These are phyloP conservation scores for Neoascia interrupta DNA, from an alignment of 2,888 invertebrate species.

Conservation along the genomic window DNA sequence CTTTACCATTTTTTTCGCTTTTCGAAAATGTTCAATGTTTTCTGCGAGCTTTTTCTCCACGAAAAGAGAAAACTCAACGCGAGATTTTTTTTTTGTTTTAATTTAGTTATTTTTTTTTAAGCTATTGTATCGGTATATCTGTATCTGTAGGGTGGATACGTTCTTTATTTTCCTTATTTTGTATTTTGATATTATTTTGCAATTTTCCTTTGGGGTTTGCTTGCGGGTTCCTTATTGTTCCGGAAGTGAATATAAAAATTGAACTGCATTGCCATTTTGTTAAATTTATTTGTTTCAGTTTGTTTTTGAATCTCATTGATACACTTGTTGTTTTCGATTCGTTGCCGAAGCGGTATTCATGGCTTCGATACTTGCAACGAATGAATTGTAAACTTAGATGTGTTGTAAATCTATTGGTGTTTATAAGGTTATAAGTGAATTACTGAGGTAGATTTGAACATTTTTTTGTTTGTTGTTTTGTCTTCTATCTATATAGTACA, in stretches of 20 bases:
- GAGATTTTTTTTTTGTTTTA: slow-evolving; percentile 33
- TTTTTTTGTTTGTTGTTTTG: slow-evolving; percentile 25
- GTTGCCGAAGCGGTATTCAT: slow-evolving; percentile 26
- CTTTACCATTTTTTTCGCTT: slow-evolving; percentile 70
- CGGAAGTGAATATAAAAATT: slow-evolving; percentile 52
- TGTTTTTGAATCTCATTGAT: slow-evolving; percentile 26
- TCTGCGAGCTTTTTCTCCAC: slow-evolving; percentile 68
- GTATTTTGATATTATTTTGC: slow-evolving; percentile 45
- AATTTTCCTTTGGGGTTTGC: slow-evolving; percentile 64
- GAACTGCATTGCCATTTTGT: slow-evolving; percentile 51
- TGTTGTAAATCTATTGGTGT: slow-evolving; percentile 52
- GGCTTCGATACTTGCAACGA: slow-evolving; percentile 37
- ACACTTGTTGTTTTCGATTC: slow-evolving; percentile 31
- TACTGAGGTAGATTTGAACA: slow-evolving; percentile 68
- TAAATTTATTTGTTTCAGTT: slow-evolving; percentile 18
- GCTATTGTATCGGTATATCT: slow-evolving; percentile 45
- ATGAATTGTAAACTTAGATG: slow-evolving; percentile 60
- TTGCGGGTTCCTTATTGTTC: slow-evolving; percentile 66
- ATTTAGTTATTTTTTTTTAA: slow-evolving; percentile 25
- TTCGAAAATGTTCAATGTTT: slow-evolving; percentile 66
- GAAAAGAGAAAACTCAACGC: slow-evolving; percentile 65
- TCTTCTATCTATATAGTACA: slow-evolving; percentile 61
- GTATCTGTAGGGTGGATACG: slow-evolving; percentile 48
- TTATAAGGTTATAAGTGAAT: slow-evolving; percentile 36
- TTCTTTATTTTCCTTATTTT: slow-evolving; percentile 11